Percentiles rank a stretch among this genome's conserved stretches.
phyloP scores from a whole-genome alignment of 2,888 invertebrate species.

The Escarpia spicata region DNA sequence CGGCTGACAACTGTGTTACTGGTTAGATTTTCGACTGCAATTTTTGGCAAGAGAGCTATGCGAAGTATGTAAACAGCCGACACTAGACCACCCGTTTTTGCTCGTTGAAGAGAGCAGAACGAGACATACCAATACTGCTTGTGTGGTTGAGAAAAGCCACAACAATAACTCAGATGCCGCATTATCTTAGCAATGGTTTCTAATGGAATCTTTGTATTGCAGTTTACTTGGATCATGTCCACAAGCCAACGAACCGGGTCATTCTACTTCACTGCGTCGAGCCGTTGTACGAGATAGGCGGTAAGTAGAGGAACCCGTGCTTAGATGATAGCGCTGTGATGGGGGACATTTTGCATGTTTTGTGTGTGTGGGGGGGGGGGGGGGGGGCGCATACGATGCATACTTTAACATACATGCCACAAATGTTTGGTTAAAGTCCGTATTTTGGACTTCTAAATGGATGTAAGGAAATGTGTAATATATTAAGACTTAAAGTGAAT shows the following conservation, averaged over 20 bases:
- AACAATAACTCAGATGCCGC: background rate
- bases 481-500: no score
- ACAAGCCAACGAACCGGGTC: background rate
- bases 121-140: background rate
- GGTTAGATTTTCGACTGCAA: background rate
- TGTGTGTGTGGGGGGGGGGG: background rate
- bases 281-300: background rate
- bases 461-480: no score
- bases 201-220: background rate
- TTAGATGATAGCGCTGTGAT: background rate
- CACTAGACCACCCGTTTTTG: background rate
- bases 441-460: no score
- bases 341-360: background rate
- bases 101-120: background rate
- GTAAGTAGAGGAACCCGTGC: background rate
- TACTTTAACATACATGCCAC: no score
- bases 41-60: background rate
- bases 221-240: constrained; percentile 5
- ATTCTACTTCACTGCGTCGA: background rate
- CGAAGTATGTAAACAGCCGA: background rate
- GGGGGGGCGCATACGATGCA: no score
- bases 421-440: no score
- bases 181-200: background rate
- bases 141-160: no score
- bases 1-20: background rate